phyloP scores from a whole-genome alignment of 2,113 vertebrate genomes.

The Mastomys coucha region DNA sequence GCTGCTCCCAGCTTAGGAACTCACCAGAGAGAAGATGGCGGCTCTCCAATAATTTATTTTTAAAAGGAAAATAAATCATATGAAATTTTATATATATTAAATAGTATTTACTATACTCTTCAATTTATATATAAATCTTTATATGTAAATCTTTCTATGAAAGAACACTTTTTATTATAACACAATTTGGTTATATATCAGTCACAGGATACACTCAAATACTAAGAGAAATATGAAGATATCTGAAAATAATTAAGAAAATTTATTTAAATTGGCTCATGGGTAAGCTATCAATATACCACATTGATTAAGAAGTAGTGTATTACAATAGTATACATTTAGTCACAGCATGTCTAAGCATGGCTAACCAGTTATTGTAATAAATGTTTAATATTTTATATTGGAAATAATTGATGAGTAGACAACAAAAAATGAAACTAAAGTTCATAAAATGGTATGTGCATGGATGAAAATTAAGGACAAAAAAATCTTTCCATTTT shows the following conservation, averaged over 20 bases:
- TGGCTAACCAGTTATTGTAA: neutral
- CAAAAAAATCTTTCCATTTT: neutral
- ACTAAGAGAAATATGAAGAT: neutral
- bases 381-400: neutral
- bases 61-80: neutral
- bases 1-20: no score
- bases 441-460: neutral
- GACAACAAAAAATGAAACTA: neutral
- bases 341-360: no score
- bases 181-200: fast-evolving
- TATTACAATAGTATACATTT: neutral
- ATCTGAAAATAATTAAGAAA: neutral
- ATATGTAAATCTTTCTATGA: neutral
- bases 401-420: neutral
- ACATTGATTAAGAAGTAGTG: neutral
- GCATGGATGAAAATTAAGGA: neutral
- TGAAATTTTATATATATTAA: neutral
- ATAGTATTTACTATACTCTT: neutral
- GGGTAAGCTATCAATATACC: neutral
- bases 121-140: no score
- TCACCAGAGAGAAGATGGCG: no score
- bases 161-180: neutral
- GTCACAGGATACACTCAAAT: neutral
- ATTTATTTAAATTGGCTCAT: neutral
- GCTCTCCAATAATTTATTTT: neutral